These are phyloP conservation scores for Lagorchestes hirsutus DNA, from an alignment of 2,797 vertebrate genomes.

Conservation along the genomic window DNA sequence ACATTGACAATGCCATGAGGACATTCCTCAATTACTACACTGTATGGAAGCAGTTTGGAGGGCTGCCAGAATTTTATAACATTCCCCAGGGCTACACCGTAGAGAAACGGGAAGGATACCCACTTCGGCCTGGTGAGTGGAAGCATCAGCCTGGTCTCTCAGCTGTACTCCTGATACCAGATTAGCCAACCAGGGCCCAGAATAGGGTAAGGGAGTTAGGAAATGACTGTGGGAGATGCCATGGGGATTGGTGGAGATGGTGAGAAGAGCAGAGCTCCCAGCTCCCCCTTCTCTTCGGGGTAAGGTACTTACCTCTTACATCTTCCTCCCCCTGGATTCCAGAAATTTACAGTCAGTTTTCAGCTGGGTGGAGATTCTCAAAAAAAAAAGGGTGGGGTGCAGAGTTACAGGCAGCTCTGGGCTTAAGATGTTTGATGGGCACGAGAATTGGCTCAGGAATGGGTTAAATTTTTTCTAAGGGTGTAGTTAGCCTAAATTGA, in stretches of 20 bases:
- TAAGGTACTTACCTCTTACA: background rate
- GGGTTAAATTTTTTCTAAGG: background rate
- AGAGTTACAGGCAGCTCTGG: background rate
- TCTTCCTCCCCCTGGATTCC: background rate
- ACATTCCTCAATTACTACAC: conserved; percentile 98
- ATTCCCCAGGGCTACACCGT: conserved; percentile 98
- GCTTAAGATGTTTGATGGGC: background rate
- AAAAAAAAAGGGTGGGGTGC: background rate
- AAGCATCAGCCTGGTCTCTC: background rate
- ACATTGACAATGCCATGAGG: conserved; percentile 93
- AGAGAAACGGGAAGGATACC: conserved; percentile 98
- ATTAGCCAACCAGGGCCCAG: background rate
- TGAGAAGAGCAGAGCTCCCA: background rate
- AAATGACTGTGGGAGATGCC: background rate
- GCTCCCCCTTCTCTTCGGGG: background rate
- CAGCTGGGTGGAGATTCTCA: background rate
- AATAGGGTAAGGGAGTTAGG: background rate
- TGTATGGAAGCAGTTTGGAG: conserved; percentile 98
- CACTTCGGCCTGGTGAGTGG: conserved; percentile 93
- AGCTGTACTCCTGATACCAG: background rate
- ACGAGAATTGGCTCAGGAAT: background rate
- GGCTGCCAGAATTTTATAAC: conserved; percentile 98
- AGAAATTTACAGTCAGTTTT: background rate
- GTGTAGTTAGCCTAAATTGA: background rate
- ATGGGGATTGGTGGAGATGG: background rate